Conservation (phyloP, 2,888 invertebrate genomes). For the Embidobia sp. region DNA sequence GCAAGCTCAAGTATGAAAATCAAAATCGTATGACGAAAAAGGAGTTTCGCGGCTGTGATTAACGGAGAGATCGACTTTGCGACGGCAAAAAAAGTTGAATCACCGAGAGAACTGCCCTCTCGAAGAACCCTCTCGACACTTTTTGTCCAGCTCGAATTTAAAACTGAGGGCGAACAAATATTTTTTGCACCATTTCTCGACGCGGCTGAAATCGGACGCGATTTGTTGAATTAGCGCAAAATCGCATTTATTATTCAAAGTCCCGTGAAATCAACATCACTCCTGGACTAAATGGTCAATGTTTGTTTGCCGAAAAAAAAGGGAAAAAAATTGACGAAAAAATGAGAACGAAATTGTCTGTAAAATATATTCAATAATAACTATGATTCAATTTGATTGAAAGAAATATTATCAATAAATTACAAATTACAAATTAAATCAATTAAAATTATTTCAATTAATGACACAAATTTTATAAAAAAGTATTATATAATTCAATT, state of each 20-base stretch:
- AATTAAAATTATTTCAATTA: no score
- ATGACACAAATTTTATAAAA: no score
- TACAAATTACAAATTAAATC: no score
- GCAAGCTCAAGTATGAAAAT: constrained; percentile 24
- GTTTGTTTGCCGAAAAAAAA: no score
- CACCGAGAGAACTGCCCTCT: constrained; percentile 38
- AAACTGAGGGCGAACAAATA: constrained; percentile 45
- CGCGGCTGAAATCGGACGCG: constrained; percentile 27
- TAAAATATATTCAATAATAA: no score
- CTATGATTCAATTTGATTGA: no score
- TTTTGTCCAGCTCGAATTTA: constrained; percentile 44
- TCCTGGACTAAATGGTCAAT: constrained; percentile 17
- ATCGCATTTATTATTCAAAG: constrained; percentile 55
- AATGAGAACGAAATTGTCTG: no score
- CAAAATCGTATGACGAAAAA: constrained; percentile 41
- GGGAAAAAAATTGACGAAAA: no score
- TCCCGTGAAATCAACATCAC: constrained; percentile 35
- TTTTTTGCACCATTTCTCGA: constrained; percentile 28
- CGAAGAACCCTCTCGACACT: constrained; percentile 48
- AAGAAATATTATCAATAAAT: no score
- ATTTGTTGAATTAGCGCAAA: constrained; percentile 51
- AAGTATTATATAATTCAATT: no score
- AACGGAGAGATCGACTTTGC: constrained; percentile 43
- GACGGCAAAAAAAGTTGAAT: constrained; percentile 41
- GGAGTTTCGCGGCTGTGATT: constrained; percentile 36